These are phyloP conservation scores for Zingel zingel DNA, from an alignment of 2,113 vertebrate genomes.

Conservation along the genomic window DNA sequence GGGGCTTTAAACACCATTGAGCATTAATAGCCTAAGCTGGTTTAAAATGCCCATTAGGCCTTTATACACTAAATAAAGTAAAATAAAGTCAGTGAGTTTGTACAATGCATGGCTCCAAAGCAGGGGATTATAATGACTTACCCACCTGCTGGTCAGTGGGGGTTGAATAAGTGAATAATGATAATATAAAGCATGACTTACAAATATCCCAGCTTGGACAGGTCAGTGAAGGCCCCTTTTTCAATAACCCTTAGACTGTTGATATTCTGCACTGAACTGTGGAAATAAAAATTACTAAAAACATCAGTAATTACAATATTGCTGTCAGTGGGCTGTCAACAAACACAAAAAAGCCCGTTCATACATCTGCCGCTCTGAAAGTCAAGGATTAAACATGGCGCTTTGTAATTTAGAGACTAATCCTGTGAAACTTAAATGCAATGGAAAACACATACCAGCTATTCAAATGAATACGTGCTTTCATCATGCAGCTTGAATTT, in stretches of 20 bases:
- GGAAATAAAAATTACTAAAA: conserved; percentile 52
- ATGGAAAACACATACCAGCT: conserved; percentile 43
- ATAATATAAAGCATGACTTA: conserved; percentile 77
- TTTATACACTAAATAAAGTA: neutral
- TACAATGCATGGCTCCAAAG: neutral
- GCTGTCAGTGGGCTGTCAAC: conserved; percentile 42
- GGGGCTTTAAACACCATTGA: too few relatives aligned
- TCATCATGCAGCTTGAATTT: conserved; percentile 17
- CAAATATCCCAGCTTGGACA: conserved; percentile 91
- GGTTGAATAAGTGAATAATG: neutral
- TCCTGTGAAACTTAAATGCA: conserved; percentile 52
- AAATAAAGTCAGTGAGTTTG: neutral
- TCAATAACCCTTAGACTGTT: conserved; percentile 89
- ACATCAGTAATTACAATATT: conserved; percentile 53
- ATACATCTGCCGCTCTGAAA: conserved; percentile 40
- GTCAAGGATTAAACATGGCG: conserved; percentile 53
- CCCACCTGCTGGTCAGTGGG: neutral
- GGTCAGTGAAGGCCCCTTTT: conserved; percentile 89
- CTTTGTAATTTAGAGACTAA: conserved; percentile 56
- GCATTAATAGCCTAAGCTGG: neutral
- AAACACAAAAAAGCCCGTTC: conserved; percentile 18
- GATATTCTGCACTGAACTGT: conserved; percentile 90
- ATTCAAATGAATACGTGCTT: conserved; percentile 50
- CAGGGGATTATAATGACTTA: neutral
- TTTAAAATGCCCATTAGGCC: neutral